Evolutionary conservation across 2,888 invertebrate species (phyloP).

Genomic region (Sympetrum striolatum): DNA sequence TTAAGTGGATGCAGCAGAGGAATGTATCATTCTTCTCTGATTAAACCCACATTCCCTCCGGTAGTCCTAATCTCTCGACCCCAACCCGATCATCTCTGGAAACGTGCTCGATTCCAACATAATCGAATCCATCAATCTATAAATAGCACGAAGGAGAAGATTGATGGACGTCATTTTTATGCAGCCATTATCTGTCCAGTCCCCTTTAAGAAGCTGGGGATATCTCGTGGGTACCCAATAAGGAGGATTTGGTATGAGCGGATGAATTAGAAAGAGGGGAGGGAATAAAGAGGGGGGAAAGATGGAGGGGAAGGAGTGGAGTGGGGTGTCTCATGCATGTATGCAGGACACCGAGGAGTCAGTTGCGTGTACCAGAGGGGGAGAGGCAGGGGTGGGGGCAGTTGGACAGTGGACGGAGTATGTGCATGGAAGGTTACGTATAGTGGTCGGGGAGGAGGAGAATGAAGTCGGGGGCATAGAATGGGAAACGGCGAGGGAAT

Average conservation of each 20-base stretch:
- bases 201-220: background rate
- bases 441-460: background rate
- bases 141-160: background rate
- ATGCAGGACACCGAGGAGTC: slow-evolving; percentile 5
- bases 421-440: background rate
- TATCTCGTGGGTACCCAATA: background rate
- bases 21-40: background rate
- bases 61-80: background rate
- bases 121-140: background rate
- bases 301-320: background rate
- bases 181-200: background rate
- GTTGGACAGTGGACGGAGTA: background rate
- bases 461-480: background rate
- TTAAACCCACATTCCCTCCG: background rate
- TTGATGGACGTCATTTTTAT: background rate
- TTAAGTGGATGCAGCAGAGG: no score
- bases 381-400: background rate
- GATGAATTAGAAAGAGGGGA: background rate
- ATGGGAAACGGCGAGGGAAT: slow-evolving; percentile 15
- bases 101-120: background rate
- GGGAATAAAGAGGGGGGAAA: background rate
- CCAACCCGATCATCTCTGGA: background rate
- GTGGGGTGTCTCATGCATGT: slow-evolving; percentile 21
- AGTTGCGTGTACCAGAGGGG: slow-evolving; percentile 5
- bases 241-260: background rate